Percentiles rank a stretch among this genome's conserved stretches.
Conservation (phyloP, 2,888 invertebrate genomes). For the Agrotis puta region DNA sequence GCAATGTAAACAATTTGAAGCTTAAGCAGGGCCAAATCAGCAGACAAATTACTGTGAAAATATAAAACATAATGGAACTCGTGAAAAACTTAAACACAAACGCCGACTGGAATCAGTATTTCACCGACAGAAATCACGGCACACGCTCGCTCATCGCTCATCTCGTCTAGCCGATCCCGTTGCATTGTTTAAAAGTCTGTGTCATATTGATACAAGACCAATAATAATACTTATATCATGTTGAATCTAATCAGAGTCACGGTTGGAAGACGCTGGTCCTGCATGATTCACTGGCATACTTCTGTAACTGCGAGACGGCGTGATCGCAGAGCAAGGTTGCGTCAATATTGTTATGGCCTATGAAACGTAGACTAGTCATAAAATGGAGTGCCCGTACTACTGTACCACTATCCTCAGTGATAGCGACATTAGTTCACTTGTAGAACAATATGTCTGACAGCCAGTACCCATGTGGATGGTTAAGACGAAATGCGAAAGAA, state of each 20-base stretch:
- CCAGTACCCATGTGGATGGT: too few species aligned
- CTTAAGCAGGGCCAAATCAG: not conserved
- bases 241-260: constrained; percentile 29
- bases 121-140: not conserved
- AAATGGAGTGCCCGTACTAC: not conserved
- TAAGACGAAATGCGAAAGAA: too few species aligned
- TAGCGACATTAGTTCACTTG: too few species aligned
- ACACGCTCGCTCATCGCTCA: not conserved
- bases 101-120: too few species aligned
- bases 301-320: constrained; percentile 20
- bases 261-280: constrained; percentile 30
- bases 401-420: too few species aligned
- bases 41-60: too few species aligned
- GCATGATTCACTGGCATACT: constrained; percentile 44
- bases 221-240: constrained; percentile 2
- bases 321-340: constrained; percentile 1
- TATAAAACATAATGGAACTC: too few species aligned
- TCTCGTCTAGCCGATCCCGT: not conserved
- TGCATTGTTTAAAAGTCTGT: constrained; percentile 10
- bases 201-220: constrained; percentile 22
- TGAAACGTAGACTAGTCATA: constrained; percentile 1
- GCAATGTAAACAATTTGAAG: not conserved
- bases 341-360: constrained; percentile 5
- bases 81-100: not conserved
- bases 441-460: too few species aligned